A percentile compares a stretch with the other conserved stretches of the same genome.
Evolutionary conservation across 2,888 invertebrate genomes (phyloP).

Genomic region (Achlya flavicornis): DNA sequence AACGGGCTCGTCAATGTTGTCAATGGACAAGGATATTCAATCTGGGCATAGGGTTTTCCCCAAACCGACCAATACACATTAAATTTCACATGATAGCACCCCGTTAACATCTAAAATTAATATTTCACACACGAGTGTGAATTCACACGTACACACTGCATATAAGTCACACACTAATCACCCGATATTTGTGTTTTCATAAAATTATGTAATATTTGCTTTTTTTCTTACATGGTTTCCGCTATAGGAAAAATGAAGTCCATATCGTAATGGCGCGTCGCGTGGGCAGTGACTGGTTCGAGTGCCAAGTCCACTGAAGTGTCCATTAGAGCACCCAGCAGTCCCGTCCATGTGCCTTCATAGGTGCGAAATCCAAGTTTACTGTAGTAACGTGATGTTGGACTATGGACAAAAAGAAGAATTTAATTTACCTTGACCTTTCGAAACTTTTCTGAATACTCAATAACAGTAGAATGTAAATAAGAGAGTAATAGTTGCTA

Average conservation of each 20-base stretch:
- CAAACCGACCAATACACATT: too few species aligned
- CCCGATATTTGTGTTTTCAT: neutral
- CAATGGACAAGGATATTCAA: too few species aligned
- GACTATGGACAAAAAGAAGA: constrained; percentile 39
- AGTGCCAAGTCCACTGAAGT: constrained; percentile 84
- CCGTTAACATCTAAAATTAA: neutral
- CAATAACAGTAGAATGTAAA: too few species aligned
- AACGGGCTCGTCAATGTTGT: too few species aligned
- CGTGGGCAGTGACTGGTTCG: constrained; percentile 83
- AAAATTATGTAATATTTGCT: neutral
- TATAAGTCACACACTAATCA: neutral
- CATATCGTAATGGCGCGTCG: constrained; percentile 81
- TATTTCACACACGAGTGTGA: neutral
- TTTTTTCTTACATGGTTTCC: constrained; percentile 79
- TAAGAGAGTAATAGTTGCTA: too few species aligned
- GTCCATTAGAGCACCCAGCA: constrained; percentile 83
- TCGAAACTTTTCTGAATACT: too few species aligned
- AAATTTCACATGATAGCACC: neutral
- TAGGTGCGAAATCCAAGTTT: constrained; percentile 75
- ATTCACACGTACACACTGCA: constrained; percentile 1
- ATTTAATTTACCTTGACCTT: neutral
- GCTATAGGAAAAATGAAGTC: constrained; percentile 85
- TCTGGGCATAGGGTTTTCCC: too few species aligned
- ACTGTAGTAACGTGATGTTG: constrained; percentile 58
- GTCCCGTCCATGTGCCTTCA: constrained; percentile 85